These are phyloP conservation scores for Lontra canadensis DNA, from an alignment of 2,113 vertebrate species.

Conservation along the genomic window DNA sequence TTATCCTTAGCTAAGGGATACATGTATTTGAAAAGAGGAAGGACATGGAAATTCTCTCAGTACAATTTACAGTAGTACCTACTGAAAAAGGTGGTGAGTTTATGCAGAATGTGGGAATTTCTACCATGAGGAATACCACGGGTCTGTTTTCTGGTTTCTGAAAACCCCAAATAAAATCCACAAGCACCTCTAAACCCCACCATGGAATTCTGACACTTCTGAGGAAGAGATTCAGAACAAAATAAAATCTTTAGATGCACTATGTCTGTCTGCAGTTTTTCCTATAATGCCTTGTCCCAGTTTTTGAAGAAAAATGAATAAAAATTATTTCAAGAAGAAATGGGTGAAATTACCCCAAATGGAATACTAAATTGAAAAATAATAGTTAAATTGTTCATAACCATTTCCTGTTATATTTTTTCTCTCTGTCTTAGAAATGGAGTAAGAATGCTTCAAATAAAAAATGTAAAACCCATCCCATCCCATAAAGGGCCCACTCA, in stretches of 20 bases:
- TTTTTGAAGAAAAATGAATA: conserved; percentile 78
- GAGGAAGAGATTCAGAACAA: conserved; percentile 51
- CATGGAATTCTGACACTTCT: conserved; percentile 59
- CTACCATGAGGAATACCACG: conserved; percentile 25
- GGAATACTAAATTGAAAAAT: conserved; percentile 79
- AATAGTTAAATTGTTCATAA: conserved; percentile 75
- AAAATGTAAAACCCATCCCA: conserved; percentile 62
- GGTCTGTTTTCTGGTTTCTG: conserved; percentile 69
- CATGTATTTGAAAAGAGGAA: conserved; percentile 24
- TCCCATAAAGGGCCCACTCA: conserved; percentile 69
- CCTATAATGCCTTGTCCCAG: conserved; percentile 45
- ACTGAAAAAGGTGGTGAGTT: conserved; percentile 47
- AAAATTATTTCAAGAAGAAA: conserved; percentile 76
- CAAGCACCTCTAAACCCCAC: conserved; percentile 61
- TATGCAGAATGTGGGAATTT: conserved; percentile 58
- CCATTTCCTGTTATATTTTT: conserved; percentile 71
- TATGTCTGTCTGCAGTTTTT: conserved; percentile 57
- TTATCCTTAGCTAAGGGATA: conserved; percentile 6
- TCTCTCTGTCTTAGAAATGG: conserved; percentile 65
- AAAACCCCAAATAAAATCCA: conserved; percentile 70
- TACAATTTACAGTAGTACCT: conserved; percentile 37
- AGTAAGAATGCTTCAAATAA: conserved; percentile 70
- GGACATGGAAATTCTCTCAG: neutral
- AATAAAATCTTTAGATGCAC: conserved; percentile 54
- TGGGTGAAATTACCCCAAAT: conserved; percentile 75